These are phyloP conservation scores for Mimas tiliae DNA, from an alignment of 2,888 invertebrate species.

Conservation along the genomic window DNA sequence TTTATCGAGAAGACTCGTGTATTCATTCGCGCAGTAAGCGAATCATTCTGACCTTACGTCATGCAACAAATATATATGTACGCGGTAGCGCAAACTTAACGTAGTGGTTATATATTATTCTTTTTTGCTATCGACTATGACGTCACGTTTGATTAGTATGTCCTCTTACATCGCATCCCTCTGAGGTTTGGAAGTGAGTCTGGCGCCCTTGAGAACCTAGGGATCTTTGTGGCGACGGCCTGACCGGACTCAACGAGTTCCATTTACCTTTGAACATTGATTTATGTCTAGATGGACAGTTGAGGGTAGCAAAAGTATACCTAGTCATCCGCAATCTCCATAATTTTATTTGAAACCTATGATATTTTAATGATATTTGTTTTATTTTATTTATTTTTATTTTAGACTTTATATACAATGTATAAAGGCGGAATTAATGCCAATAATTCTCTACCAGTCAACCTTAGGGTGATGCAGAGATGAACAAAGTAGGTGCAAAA, in stretches of 20 bases:
- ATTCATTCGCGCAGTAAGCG: not conserved
- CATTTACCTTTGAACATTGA: not conserved
- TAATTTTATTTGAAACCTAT: too few species aligned
- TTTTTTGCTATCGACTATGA: not conserved
- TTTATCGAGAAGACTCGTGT: conserved; percentile 10
- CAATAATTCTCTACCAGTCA: too few species aligned
- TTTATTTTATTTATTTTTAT: too few species aligned
- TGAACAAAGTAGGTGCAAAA: too few species aligned
- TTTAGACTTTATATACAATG: too few species aligned
- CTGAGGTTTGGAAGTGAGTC: not conserved
- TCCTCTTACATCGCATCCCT: not conserved
- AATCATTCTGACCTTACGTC: not conserved
- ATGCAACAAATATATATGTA: not conserved
- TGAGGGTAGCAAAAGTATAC: not conserved
- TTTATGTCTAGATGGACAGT: not conserved
- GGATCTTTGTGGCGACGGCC: not conserved
- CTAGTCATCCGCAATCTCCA: too few species aligned
- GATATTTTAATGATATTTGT: too few species aligned
- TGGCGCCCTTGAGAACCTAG: not conserved
- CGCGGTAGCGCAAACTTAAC: too few species aligned
- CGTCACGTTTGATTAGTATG: not conserved
- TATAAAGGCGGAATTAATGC: too few species aligned
- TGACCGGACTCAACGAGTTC: not conserved
- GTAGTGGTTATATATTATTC: too few species aligned
- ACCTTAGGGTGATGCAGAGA: too few species aligned